Conservation (phyloP, 2,797 vertebrate species). For the Melanotaenia maccullochi region DNA sequence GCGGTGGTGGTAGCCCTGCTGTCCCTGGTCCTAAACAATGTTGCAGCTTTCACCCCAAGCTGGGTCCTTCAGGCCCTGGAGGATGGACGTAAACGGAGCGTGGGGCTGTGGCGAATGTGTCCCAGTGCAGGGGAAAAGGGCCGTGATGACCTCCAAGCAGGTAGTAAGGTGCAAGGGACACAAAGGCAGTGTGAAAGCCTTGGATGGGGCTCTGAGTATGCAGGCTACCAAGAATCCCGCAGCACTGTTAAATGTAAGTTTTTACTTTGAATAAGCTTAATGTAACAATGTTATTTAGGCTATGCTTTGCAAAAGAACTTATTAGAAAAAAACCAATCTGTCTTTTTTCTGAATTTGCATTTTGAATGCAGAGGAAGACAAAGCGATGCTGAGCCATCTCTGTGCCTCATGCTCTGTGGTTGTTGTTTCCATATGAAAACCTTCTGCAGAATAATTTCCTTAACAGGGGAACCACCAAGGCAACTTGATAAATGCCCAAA, state of each 20-base stretch:
- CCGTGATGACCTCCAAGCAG: slow-evolving; percentile 74
- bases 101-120: slow-evolving; percentile 96
- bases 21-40: slow-evolving; percentile 95
- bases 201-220: slow-evolving; percentile 91
- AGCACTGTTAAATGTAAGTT: slow-evolving; percentile 97
- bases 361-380: not conserved
- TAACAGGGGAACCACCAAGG: not conserved
- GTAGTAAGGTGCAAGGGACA: slow-evolving; percentile 68
- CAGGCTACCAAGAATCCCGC: slow-evolving; percentile 94
- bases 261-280: not conserved
- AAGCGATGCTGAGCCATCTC: not conserved
- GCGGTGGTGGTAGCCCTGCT: slow-evolving; percentile 94
- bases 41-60: slow-evolving; percentile 93
- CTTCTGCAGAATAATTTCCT: not conserved
- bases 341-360: not conserved
- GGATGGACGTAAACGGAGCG: slow-evolving; percentile 91
- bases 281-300: not conserved
- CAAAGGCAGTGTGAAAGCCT: slow-evolving; percentile 85
- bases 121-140: slow-evolving; percentile 80
- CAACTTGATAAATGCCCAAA: not conserved
- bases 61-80: slow-evolving; percentile 95
- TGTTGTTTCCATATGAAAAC: slow-evolving; percentile 1
- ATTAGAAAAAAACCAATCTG: not conserved
- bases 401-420: not conserved
- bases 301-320: not conserved